These are phyloP conservation scores for Manis pentadactyla DNA, from an alignment of 2,797 vertebrate genomes.

Conservation along the genomic window DNA sequence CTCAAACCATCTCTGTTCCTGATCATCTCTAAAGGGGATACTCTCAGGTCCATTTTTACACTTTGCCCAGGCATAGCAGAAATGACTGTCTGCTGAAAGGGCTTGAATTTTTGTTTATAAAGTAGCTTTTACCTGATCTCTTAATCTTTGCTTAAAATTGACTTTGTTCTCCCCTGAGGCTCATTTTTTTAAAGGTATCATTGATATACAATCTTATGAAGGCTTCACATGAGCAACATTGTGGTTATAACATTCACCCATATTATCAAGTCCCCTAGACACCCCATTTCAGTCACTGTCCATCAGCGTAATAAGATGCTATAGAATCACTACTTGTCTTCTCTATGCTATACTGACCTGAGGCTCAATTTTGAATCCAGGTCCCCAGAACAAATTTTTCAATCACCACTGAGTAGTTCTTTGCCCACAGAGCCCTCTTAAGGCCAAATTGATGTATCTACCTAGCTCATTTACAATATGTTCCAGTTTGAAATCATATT, in stretches of 20 bases:
- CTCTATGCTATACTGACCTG: no score
- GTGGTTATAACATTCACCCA: no score
- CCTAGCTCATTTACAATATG: neutral
- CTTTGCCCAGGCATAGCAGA: neutral
- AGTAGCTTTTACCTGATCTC: neutral
- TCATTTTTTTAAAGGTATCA: neutral
- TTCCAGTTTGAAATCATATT: constrained; percentile 36
- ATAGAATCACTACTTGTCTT: no score
- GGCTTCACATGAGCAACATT: no score
- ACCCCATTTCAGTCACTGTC: no score
- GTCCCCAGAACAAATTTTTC: constrained; percentile 33
- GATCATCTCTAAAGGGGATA: neutral
- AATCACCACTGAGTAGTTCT: neutral
- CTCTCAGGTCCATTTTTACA: neutral
- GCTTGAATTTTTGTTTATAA: neutral
- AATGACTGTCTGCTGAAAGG: neutral
- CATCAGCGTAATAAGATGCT: no score
- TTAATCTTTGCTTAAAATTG: constrained; percentile 47
- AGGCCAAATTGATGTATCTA: neutral
- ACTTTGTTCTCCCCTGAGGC: constrained; percentile 32
- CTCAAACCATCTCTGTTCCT: neutral
- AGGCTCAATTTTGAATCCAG: constrained; percentile 6
- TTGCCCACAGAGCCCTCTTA: neutral
- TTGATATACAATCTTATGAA: no score
- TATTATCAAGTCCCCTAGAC: no score